Evolutionary conservation across 2,113 vertebrate genomes (phyloP).

Genomic region (Malaclemys terrapin): DNA sequence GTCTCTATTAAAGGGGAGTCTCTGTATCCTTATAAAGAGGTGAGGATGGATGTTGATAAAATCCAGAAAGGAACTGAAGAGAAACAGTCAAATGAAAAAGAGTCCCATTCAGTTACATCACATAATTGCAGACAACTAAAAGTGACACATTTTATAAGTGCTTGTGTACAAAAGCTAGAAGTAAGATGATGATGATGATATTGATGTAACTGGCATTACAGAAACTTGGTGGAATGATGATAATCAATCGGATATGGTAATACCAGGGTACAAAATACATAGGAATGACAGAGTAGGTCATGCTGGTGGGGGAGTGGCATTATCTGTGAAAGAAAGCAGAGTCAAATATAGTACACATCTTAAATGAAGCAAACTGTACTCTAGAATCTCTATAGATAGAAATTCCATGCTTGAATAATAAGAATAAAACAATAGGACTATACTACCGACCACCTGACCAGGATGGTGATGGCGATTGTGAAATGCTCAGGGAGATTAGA

Average conservation of each 20-base stretch:
- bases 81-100: not conserved
- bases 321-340: not conserved
- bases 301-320: not conserved
- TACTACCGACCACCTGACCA: not conserved
- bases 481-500: not conserved
- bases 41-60: not conserved
- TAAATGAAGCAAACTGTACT: not conserved
- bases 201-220: too few relatives aligned
- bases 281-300: not conserved
- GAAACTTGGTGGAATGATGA: not conserved
- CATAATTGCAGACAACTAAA: not conserved
- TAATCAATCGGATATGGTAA: not conserved
- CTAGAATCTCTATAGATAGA: not conserved
- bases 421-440: not conserved
- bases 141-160: not conserved
- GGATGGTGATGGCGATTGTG: not conserved
- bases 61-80: not conserved
- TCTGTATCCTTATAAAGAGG: not conserved
- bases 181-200: too few relatives aligned
- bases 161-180: not conserved
- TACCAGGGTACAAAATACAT: not conserved
- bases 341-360: not conserved
- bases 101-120: not conserved
- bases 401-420: not conserved
- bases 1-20: not conserved